Evolutionary conservation across 1,140 invertebrate species (phyloP).

Genomic region (Antheraea pernyi): DNA sequence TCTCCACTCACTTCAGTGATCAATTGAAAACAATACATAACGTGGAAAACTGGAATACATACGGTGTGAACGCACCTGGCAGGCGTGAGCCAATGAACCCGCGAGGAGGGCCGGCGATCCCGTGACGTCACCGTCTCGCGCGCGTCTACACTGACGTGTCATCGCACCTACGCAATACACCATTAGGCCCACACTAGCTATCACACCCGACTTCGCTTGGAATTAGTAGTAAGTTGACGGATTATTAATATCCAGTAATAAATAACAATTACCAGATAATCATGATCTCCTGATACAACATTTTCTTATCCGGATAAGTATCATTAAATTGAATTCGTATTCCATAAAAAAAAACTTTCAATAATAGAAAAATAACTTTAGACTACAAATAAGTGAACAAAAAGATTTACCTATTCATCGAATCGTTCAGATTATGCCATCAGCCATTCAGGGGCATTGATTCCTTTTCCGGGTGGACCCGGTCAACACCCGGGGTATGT

Average conservation of each 20-base stretch:
- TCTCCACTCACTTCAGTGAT: conserved; percentile 8
- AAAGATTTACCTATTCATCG: neutral
- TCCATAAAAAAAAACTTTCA: too few relatives aligned
- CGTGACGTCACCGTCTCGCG: conserved; percentile 53
- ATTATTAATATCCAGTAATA: too few relatives aligned
- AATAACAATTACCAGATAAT: too few relatives aligned
- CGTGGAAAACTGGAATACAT: conserved; percentile 30
- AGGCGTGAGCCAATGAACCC: conserved; percentile 43
- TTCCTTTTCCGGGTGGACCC: conserved; percentile 31
- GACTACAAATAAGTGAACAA: neutral
- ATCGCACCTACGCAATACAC: conserved; percentile 32
- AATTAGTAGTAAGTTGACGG: too few relatives aligned
- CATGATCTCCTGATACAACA: too few relatives aligned
- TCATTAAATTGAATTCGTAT: too few relatives aligned
- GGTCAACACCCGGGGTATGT: conserved; percentile 12
- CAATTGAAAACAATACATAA: conserved; percentile 12
- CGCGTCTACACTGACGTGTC: conserved; percentile 32
- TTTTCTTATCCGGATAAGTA: too few relatives aligned
- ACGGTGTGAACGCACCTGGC: conserved; percentile 49
- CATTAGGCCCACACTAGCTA: conserved; percentile 17
- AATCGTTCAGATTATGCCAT: neutral
- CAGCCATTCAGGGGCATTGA: conserved; percentile 28
- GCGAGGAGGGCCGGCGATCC: conserved; percentile 38
- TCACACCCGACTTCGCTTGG: neutral
- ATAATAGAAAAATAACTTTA: too few relatives aligned